A percentile compares a stretch with the other conserved stretches of the same genome.
phyloP scores from a whole-genome alignment of 2,888 invertebrate species.

The Xanthorhoe designata region DNA sequence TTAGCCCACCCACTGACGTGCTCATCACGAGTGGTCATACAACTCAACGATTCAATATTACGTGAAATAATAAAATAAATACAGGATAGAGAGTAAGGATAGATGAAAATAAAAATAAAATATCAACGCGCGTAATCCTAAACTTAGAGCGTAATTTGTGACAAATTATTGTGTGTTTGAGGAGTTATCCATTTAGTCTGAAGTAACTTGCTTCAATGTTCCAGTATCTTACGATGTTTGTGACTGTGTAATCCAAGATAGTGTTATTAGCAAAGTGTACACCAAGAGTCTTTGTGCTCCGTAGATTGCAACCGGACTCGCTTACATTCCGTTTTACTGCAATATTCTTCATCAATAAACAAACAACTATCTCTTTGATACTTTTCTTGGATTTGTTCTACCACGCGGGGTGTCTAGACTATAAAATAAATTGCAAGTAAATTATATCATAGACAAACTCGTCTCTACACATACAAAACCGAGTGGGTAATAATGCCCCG shows the following conservation, averaged over 20 bases:
- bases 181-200: conserved; percentile 33
- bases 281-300: conserved; percentile 86
- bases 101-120: conserved; percentile 76
- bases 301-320: conserved; percentile 86
- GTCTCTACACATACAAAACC: background rate
- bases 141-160: conserved; percentile 25
- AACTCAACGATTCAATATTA: conserved; percentile 31
- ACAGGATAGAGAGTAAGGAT: conserved; percentile 79
- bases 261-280: conserved; percentile 82
- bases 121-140: conserved; percentile 42
- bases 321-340: conserved; percentile 66
- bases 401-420: conserved; percentile 25
- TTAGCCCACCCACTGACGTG: conserved; percentile 74
- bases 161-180: conserved; percentile 50
- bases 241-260: conserved; percentile 86
- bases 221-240: conserved; percentile 69
- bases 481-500: conserved; percentile 18
- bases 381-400: conserved; percentile 19
- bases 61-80: conserved; percentile 63
- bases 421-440: background rate
- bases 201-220: conserved; percentile 35
- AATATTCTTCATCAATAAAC: conserved; percentile 6
- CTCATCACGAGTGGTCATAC: conserved; percentile 49
- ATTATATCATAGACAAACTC: background rate
- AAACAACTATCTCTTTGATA: background rate